Conservation (phyloP, 2,888 invertebrate genomes). For the Amphimallon solstitiale region DNA sequence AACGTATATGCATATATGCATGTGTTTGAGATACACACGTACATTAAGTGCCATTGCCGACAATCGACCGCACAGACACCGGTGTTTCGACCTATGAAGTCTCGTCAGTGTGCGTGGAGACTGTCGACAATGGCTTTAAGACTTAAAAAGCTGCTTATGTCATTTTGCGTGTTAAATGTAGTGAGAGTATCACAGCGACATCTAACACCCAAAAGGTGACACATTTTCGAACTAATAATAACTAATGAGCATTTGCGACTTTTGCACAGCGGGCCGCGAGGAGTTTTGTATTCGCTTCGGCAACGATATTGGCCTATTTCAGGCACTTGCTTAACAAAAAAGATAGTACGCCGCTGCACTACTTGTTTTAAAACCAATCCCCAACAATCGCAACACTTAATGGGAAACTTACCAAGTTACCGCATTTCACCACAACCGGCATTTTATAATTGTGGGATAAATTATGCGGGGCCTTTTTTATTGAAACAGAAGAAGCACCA, state of each 20-base stretch:
- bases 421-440: conserved; percentile 38
- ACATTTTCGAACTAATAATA: conserved; percentile 33
- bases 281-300: conserved; percentile 31
- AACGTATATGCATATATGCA: no score
- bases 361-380: conserved; percentile 43
- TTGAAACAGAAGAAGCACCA: neutral
- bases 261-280: conserved; percentile 35
- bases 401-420: conserved; percentile 43
- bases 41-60: no score
- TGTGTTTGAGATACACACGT: no score
- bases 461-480: conserved; percentile 6
- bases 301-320: conserved; percentile 37
- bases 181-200: no score
- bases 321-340: conserved; percentile 26
- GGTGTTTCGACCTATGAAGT: no score
- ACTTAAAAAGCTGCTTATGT: no score
- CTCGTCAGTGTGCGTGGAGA: no score
- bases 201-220: conserved; percentile 35
- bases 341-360: conserved; percentile 38
- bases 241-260: conserved; percentile 31
- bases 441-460: conserved; percentile 33
- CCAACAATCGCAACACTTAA: conserved; percentile 22
- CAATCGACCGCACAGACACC: no score
- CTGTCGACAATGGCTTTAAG: no score
- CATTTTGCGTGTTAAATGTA: no score